phyloP scores from a whole-genome alignment of 2,888 invertebrate genomes.

The Callosobruchus maculatus region DNA sequence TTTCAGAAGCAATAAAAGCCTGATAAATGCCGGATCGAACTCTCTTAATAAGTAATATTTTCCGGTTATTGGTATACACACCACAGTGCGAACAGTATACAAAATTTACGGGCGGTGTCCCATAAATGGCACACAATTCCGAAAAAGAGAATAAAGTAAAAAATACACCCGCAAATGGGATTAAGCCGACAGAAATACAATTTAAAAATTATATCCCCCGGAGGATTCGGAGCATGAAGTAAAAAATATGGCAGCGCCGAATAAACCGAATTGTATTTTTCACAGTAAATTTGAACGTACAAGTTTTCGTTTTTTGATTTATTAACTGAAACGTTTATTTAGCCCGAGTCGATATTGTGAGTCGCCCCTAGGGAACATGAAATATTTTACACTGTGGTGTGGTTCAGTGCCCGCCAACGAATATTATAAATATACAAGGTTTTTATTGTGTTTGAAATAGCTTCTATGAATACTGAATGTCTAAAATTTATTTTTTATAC shows the following conservation, averaged over 20 bases:
- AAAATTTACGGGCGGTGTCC: neutral
- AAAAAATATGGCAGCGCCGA: neutral
- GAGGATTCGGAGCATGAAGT: neutral
- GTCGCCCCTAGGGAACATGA: no score
- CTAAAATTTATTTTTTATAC: no score
- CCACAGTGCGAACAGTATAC: neutral
- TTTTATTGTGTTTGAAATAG: no score
- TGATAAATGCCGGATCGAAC: neutral
- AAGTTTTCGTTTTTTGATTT: slow-evolving; percentile 1
- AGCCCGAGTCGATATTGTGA: no score
- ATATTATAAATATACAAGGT: no score
- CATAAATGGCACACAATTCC: neutral
- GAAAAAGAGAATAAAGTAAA: neutral
- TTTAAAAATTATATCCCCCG: slow-evolving; percentile 1
- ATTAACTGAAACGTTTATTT: neutral
- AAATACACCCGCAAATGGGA: slow-evolving; percentile 1
- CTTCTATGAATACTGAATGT: no score
- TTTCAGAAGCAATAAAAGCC: neutral
- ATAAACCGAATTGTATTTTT: slow-evolving; percentile 1
- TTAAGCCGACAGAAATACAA: neutral
- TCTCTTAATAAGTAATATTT: neutral
- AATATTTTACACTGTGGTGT: no score
- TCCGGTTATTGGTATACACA: neutral
- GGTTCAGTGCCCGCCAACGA: no score
- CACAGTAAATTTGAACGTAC: neutral